phyloP scores from a whole-genome alignment of 2,888 invertebrate species.

The Pelosia muscerda region DNA sequence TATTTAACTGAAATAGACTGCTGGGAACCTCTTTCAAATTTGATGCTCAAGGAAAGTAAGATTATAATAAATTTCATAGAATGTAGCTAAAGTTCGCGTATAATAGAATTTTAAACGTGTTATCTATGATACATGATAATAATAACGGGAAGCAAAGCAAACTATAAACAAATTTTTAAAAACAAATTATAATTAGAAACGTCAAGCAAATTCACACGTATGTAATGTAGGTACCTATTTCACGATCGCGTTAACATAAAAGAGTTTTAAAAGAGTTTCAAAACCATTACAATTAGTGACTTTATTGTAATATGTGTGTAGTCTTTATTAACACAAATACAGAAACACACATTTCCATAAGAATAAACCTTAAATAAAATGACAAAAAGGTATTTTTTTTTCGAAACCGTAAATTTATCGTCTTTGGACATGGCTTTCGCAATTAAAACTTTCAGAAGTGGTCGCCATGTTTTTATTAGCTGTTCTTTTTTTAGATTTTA shows the following conservation, averaged over 20 bases:
- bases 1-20: not conserved
- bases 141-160: too few relatives aligned
- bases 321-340: not conserved
- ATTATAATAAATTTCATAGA: not conserved
- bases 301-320: not conserved
- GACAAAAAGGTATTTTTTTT: slow-evolving; percentile 17
- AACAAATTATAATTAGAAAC: too few relatives aligned
- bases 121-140: too few relatives aligned
- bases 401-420: slow-evolving; percentile 22
- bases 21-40: not conserved
- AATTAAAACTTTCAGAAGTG: slow-evolving; percentile 47
- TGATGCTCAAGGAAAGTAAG: not conserved
- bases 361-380: not conserved
- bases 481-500: slow-evolving; percentile 18
- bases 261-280: too few relatives aligned
- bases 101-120: too few relatives aligned
- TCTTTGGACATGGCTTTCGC: slow-evolving; percentile 36
- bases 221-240: too few relatives aligned
- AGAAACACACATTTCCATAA: not conserved
- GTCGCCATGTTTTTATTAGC: slow-evolving; percentile 32
- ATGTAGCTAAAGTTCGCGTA: not conserved
- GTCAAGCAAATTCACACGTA: too few relatives aligned
- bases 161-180: too few relatives aligned
- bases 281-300: too few relatives aligned
- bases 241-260: not conserved